A percentile compares a stretch with the other conserved stretches of the same genome.
These are phyloP conservation scores for Eristalis intricaria DNA, from an alignment of 2,888 invertebrate genomes.

Conservation along the genomic window DNA sequence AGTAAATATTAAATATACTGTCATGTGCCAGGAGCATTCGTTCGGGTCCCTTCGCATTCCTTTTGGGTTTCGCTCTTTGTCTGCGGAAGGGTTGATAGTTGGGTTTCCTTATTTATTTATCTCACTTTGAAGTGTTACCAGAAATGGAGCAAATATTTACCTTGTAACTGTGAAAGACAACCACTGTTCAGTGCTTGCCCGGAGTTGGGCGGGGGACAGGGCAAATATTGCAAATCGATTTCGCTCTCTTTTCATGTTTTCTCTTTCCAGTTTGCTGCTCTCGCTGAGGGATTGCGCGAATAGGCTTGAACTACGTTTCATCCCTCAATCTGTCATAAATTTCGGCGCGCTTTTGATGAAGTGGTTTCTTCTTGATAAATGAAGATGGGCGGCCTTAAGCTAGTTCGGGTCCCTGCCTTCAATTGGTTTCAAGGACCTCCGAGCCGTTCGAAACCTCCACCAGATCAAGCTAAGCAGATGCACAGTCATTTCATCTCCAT, in stretches of 20 bases:
- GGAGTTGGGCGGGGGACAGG: not conserved
- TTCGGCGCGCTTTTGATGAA: too few species aligned
- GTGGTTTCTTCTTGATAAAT: too few species aligned
- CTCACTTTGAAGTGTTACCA: slow-evolving; percentile 65
- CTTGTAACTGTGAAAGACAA: slow-evolving; percentile 25
- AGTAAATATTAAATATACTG: slow-evolving; percentile 52
- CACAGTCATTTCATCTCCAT: too few species aligned
- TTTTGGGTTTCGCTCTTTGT: not conserved
- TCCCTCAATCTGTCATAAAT: too few species aligned
- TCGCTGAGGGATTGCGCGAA: too few species aligned
- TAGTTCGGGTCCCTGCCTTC: too few species aligned
- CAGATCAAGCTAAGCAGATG: too few species aligned
- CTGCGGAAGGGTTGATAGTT: slow-evolving; percentile 12
- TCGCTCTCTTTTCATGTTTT: not conserved
- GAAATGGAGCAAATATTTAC: slow-evolving; percentile 56
- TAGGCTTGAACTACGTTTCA: too few species aligned
- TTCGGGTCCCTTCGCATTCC: slow-evolving; percentile 17
- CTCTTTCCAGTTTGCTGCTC: too few species aligned
- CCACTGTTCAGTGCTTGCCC: not conserved
- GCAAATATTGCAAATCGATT: not conserved
- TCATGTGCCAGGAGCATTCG: slow-evolving; percentile 52
- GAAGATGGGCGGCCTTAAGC: too few species aligned
- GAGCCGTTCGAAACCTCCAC: too few species aligned
- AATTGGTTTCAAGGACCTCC: too few species aligned
- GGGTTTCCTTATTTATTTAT: slow-evolving; percentile 56